Base-by-base conservation (phyloP, 2,888 invertebrate species). In the Scrobipalpa atriplicella region DNA sequence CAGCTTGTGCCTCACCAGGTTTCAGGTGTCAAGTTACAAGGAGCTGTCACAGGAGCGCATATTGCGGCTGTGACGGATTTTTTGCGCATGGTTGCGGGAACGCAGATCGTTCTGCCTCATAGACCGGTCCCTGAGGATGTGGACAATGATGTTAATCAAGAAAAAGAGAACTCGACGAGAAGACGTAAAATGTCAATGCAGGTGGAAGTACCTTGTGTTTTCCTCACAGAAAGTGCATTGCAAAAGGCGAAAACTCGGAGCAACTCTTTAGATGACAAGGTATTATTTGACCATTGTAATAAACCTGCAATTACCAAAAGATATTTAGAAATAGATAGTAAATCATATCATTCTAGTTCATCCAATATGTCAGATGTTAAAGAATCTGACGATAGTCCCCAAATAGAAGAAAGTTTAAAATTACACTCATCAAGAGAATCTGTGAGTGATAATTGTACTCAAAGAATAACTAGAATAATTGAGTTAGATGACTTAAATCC, bases 1-100 rank as follows among this genome's bases (percentile, higher is more conserved):
- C 94, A 94, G 83, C 94, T 95, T 92, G 93, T 95, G 82, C 95
- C 95, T 73, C 93, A 95, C 72, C 94, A 95, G 83, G 91, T 95
- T 74, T 94, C 95, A 68, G 95, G 95, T 76, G 95, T 95, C 73
- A 91, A 94, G 75, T 92, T 95, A 76, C 94, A 95, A 83, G 95
- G 95, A 69, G 94, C 93, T 68, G 92, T 95, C 69, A 95, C 95
- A 38, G 94, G 94, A 76, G 94, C 94, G 62, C 95, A 95, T 77
- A 94, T 94, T 89, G 93, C 94, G 66, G 94, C 94, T 67, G 94
- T 95, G 65, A 93, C 94, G 67, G 94, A 95, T 81, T 94, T 95
- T 82, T 91, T 95, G 76, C 93, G 94, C 71, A 93, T 94, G 85
- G 94, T 95, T 66, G 94, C 95, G 71, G 94, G 94, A 75, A 94